phyloP scores from a whole-genome alignment of 2,113 vertebrate genomes.

The Meriones unguiculatus region DNA sequence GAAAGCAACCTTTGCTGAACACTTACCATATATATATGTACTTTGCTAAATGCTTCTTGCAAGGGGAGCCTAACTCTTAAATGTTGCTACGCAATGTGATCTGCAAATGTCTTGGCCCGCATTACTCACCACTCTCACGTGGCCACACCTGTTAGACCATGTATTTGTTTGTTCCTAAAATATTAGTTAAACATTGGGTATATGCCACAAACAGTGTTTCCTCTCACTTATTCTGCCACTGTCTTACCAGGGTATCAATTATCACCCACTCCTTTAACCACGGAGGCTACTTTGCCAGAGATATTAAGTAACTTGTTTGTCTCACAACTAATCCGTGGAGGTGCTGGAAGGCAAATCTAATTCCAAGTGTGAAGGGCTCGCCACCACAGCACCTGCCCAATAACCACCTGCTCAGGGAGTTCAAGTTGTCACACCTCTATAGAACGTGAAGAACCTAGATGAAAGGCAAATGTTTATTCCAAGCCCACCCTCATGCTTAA shows the following conservation, averaged over 20 bases:
- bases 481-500: not conserved
- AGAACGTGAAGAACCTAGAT: not conserved
- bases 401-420: not conserved
- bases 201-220: not conserved
- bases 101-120: not conserved
- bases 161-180: not conserved
- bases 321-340: not conserved
- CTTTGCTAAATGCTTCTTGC: not conserved
- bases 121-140: too few relatives aligned
- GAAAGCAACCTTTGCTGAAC: not conserved
- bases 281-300: not conserved
- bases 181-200: not conserved
- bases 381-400: accelerated
- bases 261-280: not conserved
- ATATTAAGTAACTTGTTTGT: not conserved
- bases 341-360: not conserved
- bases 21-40: not conserved
- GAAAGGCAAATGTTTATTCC: not conserved
- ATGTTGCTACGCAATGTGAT: not conserved
- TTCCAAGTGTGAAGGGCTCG: not conserved
- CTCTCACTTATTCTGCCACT: not conserved
- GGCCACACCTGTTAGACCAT: not conserved
- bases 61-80: not conserved
- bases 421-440: not conserved
- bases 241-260: not conserved